A percentile compares a stretch with the other conserved stretches of the same genome.
phyloP scores from a whole-genome alignment of 2,888 invertebrate species.

The Amiota communis region DNA sequence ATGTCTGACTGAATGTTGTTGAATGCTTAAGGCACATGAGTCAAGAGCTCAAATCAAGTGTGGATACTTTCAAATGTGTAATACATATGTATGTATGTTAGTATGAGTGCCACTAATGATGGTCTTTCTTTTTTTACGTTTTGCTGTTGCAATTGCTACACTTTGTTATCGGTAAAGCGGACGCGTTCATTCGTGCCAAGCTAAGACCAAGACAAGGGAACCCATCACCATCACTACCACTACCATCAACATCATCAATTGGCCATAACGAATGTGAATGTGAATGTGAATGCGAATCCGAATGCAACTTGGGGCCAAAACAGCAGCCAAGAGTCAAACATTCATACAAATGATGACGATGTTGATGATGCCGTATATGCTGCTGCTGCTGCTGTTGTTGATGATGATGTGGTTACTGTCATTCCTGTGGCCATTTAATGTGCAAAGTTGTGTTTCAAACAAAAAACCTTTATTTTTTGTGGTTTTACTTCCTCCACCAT shows the following conservation, averaged over 20 bases:
- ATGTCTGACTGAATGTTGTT: slow-evolving; percentile 55
- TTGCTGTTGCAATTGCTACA: slow-evolving; percentile 32
- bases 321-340: background rate
- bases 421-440: slow-evolving; percentile 42
- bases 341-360: slow-evolving; percentile 2
- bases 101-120: slow-evolving; percentile 54
- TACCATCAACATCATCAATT: slow-evolving; percentile 58
- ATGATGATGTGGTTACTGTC: slow-evolving; percentile 23
- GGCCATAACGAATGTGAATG: slow-evolving; percentile 63
- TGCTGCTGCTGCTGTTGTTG: background rate
- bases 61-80: background rate
- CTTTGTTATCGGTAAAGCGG: slow-evolving; percentile 23
- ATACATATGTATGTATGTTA: slow-evolving; percentile 19
- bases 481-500: background rate
- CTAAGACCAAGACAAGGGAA: background rate
- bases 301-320: background rate
- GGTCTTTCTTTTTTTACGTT: slow-evolving; percentile 50
- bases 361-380: background rate
- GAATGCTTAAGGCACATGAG: slow-evolving; percentile 11
- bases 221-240: too few species aligned
- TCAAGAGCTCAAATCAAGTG: slow-evolving; percentile 17
- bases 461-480: slow-evolving; percentile 37
- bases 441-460: slow-evolving; percentile 49
- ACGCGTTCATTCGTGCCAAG: background rate
- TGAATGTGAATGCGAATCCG: slow-evolving; percentile 52